phyloP scores from a whole-genome alignment of 2,797 vertebrate genomes.

The Nothura maculosa region DNA sequence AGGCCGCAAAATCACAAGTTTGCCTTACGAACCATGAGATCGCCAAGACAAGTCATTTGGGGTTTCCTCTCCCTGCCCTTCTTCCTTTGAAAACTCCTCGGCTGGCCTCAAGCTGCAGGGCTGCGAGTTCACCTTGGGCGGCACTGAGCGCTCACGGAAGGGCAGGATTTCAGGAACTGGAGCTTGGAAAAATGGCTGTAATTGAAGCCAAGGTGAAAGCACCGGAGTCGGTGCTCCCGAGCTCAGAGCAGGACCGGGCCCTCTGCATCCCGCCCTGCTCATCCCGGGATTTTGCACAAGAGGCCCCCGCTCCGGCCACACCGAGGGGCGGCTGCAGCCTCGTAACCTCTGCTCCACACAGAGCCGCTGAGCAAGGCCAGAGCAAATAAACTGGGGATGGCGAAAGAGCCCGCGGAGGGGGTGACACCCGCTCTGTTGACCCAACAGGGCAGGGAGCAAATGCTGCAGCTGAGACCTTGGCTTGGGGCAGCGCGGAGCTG shows the following conservation, averaged over 20 bases:
- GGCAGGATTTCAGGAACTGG: not conserved
- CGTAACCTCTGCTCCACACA: conserved; percentile 54
- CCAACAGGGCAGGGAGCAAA: conserved; percentile 54
- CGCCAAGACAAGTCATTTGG: conserved; percentile 28
- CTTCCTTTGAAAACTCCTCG: conserved; percentile 1
- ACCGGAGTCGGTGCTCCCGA: too few relatives aligned
- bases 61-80: conserved; percentile 35
- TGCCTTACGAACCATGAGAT: conserved; percentile 39
- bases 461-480: not conserved
- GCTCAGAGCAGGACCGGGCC: not conserved
- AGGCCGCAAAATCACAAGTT: conserved; percentile 62
- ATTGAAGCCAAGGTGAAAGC: not conserved
- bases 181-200: conserved; percentile 31
- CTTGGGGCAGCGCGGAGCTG: not conserved
- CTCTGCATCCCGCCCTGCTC: not conserved
- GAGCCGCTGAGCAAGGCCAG: conserved; percentile 44
- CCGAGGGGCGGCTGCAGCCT: not conserved
- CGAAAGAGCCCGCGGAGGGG: conserved; percentile 48
- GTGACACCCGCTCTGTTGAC: not conserved
- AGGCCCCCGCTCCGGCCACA: not conserved
- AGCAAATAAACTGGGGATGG: conserved; percentile 43
- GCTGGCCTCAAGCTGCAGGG: conserved; percentile 24
- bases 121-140: conserved; percentile 44
- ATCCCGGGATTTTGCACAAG: not conserved
- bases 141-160: not conserved